A percentile compares a stretch with the other conserved stretches of the same genome.
These are phyloP conservation scores for Adelosebastes latens DNA, from an alignment of 2,797 vertebrate species.

Conservation along the genomic window DNA sequence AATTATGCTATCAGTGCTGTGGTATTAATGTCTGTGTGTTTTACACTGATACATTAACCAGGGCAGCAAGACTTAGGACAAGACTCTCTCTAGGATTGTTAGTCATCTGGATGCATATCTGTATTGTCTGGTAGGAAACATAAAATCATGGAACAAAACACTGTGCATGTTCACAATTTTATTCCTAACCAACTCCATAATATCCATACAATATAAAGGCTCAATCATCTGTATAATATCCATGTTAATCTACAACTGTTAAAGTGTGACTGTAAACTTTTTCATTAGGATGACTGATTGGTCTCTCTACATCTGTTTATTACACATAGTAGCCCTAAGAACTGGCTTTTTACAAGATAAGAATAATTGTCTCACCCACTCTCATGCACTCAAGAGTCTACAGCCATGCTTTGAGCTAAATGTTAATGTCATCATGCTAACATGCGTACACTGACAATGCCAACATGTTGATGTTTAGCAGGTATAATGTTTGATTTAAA, in stretches of 20 bases:
- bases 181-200: not conserved
- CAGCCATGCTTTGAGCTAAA: not conserved
- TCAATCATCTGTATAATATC: accelerated
- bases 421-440: not conserved
- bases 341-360: not conserved
- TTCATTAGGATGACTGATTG: not conserved
- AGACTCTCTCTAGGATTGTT: constrained; percentile 67
- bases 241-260: no score
- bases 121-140: constrained; percentile 34
- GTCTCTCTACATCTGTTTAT: not conserved
- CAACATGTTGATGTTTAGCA: no score
- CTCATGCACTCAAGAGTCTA: not conserved
- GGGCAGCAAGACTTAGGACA: constrained; percentile 59
- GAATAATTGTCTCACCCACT: not conserved
- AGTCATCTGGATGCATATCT: constrained; percentile 55
- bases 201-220: not conserved
- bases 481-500: no score
- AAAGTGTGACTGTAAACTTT: not conserved
- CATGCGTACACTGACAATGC: no score
- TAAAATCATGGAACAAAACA: not conserved
- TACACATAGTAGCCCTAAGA: not conserved
- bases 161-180: not conserved
- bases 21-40: constrained; percentile 77
- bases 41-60: constrained; percentile 74
- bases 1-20: constrained; percentile 76